These are phyloP conservation scores for Oncorhynchus kisutch DNA, from an alignment of 2,113 vertebrate genomes.

Conservation along the genomic window DNA sequence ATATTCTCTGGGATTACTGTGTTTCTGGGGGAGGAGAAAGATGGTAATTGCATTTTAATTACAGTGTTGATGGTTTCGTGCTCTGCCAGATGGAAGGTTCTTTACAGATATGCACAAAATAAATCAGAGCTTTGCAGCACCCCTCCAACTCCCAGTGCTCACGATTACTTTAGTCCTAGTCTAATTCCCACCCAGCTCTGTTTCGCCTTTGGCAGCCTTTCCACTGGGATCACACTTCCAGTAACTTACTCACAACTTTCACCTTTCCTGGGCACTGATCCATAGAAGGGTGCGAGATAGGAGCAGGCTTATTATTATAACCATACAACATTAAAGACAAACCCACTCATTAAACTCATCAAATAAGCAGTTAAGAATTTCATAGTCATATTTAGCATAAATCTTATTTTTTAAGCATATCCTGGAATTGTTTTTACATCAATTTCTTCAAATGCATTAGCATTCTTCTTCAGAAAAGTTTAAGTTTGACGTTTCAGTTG, in stretches of 20 bases:
- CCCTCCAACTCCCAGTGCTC: slow-evolving; percentile 17
- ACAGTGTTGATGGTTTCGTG: slow-evolving; percentile 92
- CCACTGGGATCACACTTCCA: slow-evolving; percentile 41
- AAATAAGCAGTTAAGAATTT: no score
- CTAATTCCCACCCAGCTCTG: slow-evolving; percentile 45
- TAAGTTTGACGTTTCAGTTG: slow-evolving; percentile 22
- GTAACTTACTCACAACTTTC: neutral
- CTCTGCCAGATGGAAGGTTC: slow-evolving; percentile 93
- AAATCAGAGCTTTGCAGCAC: slow-evolving; percentile 69
- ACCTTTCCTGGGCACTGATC: no score
- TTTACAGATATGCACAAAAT: slow-evolving; percentile 88
- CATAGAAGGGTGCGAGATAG: no score
- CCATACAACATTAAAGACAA: no score
- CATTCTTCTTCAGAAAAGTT: no score
- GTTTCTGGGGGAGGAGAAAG: slow-evolving; percentile 67
- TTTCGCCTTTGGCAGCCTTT: slow-evolving; percentile 58
- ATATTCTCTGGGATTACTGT: no score
- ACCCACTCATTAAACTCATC: no score
- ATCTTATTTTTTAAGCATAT: no score
- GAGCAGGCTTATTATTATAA: no score
- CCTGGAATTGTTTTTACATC: no score
- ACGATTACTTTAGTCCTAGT: slow-evolving; percentile 44
- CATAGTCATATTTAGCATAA: no score
- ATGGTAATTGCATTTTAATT: slow-evolving; percentile 99
- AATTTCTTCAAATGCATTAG: no score